These are phyloP conservation scores for Ariolimax columbianus DNA, from an alignment of 2,888 invertebrate genomes.

Conservation along the genomic window DNA sequence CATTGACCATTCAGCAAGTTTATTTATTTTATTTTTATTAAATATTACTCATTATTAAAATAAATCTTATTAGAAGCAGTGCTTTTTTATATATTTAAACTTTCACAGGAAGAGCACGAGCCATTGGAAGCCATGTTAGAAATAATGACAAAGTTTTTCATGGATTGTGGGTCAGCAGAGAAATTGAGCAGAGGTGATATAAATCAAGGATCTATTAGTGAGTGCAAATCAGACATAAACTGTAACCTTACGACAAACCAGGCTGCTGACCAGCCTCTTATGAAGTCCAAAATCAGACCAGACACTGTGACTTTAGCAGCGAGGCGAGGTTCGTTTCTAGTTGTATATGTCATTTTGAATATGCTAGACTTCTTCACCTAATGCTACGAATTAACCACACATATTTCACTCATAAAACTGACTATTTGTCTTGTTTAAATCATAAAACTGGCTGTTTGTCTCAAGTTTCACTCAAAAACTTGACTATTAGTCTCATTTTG, in stretches of 20 bases:
- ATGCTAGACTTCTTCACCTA: too few species aligned
- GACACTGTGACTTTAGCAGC: constrained; percentile 32
- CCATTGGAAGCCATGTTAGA: constrained; percentile 76
- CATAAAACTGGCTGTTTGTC: too few species aligned
- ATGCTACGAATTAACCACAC: too few species aligned
- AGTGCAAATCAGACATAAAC: constrained; percentile 22
- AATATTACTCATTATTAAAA: too few species aligned
- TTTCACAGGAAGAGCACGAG: constrained; percentile 72
- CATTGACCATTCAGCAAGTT: too few species aligned
- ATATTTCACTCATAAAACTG: too few species aligned
- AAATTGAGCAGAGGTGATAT: not conserved
- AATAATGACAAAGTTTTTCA: constrained; percentile 70
- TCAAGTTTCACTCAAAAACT: too few species aligned
- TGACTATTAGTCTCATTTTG: too few species aligned
- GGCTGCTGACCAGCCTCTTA: not conserved
- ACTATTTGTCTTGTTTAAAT: too few species aligned
- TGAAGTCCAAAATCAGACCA: constrained; percentile 45
- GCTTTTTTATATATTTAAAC: not conserved
- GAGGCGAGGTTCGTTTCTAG: constrained; percentile 45
- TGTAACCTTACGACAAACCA: constrained; percentile 12
- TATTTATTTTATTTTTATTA: too few species aligned
- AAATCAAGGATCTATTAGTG: not conserved
- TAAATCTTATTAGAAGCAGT: not conserved
- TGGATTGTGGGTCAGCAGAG: constrained; percentile 51
- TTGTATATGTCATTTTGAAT: too few species aligned